phyloP scores from a whole-genome alignment of 2,113 vertebrate species.

The Macroglossus sobrinus region DNA sequence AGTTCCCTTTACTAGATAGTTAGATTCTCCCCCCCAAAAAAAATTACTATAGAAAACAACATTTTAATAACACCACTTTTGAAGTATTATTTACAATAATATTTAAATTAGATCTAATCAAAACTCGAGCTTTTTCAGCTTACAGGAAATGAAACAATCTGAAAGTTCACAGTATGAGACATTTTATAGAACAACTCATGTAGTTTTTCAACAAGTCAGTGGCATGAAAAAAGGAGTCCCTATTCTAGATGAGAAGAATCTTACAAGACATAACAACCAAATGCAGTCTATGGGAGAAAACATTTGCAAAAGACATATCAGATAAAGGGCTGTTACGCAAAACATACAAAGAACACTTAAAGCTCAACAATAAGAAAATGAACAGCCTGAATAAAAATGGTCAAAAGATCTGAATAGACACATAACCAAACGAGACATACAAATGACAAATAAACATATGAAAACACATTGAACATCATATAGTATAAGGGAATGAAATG shows the following conservation, averaged over 20 bases:
- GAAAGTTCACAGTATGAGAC: background rate
- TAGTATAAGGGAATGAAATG: background rate
- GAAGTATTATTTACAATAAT: background rate
- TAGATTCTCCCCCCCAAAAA: background rate
- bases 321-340: background rate
- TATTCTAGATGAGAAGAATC: background rate
- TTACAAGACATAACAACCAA: background rate
- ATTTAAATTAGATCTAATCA: conserved; percentile 24
- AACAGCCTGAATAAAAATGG: background rate
- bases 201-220: background rate
- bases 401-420: background rate
- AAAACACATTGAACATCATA: background rate
- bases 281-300: background rate
- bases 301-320: background rate
- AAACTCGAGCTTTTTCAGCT: background rate
- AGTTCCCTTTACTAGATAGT: background rate
- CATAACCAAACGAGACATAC: background rate
- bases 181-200: background rate
- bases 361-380: background rate
- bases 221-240: background rate
- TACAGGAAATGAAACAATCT: conserved; percentile 1
- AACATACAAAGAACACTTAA: background rate
- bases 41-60: too few relatives aligned
- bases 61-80: background rate
- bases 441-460: background rate